phyloP scores from a whole-genome alignment of 2,888 invertebrate species.

The Carpatolechia fugitivella region DNA sequence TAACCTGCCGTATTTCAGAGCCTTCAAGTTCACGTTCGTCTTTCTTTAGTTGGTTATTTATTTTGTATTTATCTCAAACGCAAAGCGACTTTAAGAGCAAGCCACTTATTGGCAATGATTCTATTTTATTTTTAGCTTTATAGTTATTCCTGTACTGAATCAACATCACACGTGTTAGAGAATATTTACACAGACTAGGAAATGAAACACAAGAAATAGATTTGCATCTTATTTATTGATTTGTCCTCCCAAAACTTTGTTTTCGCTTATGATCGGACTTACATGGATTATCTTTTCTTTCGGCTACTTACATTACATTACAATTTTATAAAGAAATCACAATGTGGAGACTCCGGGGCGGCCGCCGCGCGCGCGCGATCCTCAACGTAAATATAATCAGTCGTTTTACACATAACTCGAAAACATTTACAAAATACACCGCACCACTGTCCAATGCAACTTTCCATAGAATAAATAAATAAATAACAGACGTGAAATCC shows the following conservation, averaged over 20 bases:
- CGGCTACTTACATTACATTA: conserved; percentile 76
- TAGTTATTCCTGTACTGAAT: too few species aligned
- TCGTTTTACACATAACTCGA: conserved; percentile 65
- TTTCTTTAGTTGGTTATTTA: too few species aligned
- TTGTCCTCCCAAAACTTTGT: conserved; percentile 72
- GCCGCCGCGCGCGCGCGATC: conserved; percentile 42
- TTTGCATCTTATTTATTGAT: conserved; percentile 78
- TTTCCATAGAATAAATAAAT: not conserved
- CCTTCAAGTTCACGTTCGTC: too few species aligned
- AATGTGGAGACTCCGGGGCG: conserved; percentile 52
- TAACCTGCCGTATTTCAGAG: too few species aligned
- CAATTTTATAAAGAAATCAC: conserved; percentile 78
- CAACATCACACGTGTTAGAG: too few species aligned
- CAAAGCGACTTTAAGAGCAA: not conserved
- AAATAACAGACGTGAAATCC: not conserved
- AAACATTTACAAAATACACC: conserved; percentile 45
- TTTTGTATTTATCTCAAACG: too few species aligned
- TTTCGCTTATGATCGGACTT: conserved; percentile 70
- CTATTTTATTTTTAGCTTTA: not conserved
- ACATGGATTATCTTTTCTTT: conserved; percentile 74
- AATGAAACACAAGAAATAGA: conserved; percentile 61
- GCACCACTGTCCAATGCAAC: not conserved
- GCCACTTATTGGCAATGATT: not conserved
- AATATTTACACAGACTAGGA: conserved; percentile 14
- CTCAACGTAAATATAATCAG: conserved; percentile 67